phyloP scores from a whole-genome alignment of 2,797 vertebrate genomes.

The Chaenodraco wilsoni region DNA sequence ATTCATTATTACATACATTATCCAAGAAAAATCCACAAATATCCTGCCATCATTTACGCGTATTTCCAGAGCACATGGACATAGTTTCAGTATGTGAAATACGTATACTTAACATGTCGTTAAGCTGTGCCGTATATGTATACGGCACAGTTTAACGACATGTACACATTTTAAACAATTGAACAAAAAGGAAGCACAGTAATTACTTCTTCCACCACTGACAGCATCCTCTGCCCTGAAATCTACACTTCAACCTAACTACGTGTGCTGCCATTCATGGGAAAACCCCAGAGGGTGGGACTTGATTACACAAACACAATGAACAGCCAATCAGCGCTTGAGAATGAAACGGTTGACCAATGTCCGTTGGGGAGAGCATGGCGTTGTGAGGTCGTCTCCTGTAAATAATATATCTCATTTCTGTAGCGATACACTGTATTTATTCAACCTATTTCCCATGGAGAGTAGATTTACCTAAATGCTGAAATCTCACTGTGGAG shows the following conservation, averaged over 20 bases:
- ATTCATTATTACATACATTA: no score
- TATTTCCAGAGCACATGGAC: no score
- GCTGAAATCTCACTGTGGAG: slow-evolving; percentile 24
- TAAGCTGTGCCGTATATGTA: no score
- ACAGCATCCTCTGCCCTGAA: slow-evolving; percentile 23
- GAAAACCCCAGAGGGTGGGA: slow-evolving; percentile 79
- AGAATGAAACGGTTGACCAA: slow-evolving; percentile 43
- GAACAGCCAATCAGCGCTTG: slow-evolving; percentile 68
- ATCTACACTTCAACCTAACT: slow-evolving; percentile 75
- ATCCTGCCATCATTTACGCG: no score
- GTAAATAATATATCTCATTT: slow-evolving; percentile 78
- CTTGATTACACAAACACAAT: slow-evolving; percentile 25
- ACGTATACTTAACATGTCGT: no score
- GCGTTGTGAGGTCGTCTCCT: slow-evolving; percentile 69
- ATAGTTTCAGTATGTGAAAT: no score
- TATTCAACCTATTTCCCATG: slow-evolving; percentile 44
- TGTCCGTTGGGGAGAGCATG: neutral
- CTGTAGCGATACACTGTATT: slow-evolving; percentile 55
- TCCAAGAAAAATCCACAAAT: no score
- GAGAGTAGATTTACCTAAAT: slow-evolving; percentile 51
- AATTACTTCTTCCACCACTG: neutral
- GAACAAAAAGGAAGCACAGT: neutral
- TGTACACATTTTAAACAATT: no score
- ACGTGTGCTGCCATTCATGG: slow-evolving; percentile 54
- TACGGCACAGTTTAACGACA: no score